phyloP scores from a whole-genome alignment of 2,113 vertebrate species.

The Odocoileus virginianus region DNA sequence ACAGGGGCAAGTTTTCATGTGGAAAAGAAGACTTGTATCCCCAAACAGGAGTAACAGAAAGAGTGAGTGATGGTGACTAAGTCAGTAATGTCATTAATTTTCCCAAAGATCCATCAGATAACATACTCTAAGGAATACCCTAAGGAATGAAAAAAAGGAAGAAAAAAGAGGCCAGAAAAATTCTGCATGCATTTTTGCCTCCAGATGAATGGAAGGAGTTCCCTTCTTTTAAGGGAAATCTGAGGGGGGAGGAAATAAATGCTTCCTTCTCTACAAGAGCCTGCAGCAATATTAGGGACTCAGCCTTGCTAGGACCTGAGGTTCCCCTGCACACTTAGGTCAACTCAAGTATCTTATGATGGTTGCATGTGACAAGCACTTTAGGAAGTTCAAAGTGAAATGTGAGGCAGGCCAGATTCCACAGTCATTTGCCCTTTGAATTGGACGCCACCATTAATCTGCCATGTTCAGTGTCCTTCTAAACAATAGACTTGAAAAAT shows the following conservation, averaged over 20 bases:
- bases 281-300: neutral
- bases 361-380: neutral
- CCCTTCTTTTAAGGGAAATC: neutral
- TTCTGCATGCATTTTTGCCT: neutral
- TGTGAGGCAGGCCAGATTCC: neutral
- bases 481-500: conserved; percentile 41
- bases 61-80: neutral
- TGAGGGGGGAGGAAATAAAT: neutral
- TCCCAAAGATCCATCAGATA: neutral
- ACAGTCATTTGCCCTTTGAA: neutral
- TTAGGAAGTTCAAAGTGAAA: neutral
- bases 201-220: neutral
- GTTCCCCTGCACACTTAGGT: neutral
- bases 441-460: neutral
- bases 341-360: neutral
- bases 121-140: neutral
- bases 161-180: neutral
- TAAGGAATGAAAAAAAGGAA: neutral
- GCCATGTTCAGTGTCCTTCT: conserved; percentile 4
- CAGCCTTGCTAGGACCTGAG: neutral
- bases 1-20: neutral
- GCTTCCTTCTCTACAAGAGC: neutral
- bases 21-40: neutral
- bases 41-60: neutral
- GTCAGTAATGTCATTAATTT: neutral